Evolutionary conservation across 2,888 invertebrate species (phyloP), one percentile per base, ranked within the genome.

Genomic region (Caenorhabditis sinica): DNA sequence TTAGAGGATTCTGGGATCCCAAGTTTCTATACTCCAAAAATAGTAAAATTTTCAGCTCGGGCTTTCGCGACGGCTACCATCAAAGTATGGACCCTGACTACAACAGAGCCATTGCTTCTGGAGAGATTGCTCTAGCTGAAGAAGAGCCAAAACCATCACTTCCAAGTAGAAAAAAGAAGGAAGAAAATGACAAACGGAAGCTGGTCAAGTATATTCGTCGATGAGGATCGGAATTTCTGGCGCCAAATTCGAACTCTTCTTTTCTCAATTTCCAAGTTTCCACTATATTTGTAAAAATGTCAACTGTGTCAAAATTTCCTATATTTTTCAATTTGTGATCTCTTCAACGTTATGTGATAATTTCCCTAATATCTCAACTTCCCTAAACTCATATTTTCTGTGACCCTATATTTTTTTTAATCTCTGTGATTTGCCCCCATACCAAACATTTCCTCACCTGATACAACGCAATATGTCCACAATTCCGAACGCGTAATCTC

Each of bases 401-500:
- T n/a, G 8, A 9, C 23, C 20, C 13, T 9, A 68, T 36, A 11
- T 4, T 36, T 20, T 6, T 23, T 36, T 40, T 23, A 15, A 40
- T 58, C 28, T 49, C 30, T 40, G 23, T 20, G 23, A 11, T 28
- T 51, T 25, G 11, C 33, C 45, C 33, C 23, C 40, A 30, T 61
- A 20, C 45, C 53, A 36, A 20, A 9, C 43, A 49, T 30, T 43
- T 30, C n/a, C 74, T 73, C 20, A 91, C 91, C 87, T 91, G 90
- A 85, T 92, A 92, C 25, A 92, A 85, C 0, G 90, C 91, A 73
- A 92, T 89, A 63, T 90, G 90, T 25, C 92, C 92, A 69, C 92
- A 91, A 69, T 92, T 91, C n/a, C 92, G 77, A n/a, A 87, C 89
- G 25, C 91, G 58, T 75, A 92, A 71, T 63, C 92, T 72, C 80